Percentiles rank a stretch among this genome's conserved stretches.
Conservation (phyloP, 2,113 vertebrate species). For the Gopherus flavomarginatus region DNA sequence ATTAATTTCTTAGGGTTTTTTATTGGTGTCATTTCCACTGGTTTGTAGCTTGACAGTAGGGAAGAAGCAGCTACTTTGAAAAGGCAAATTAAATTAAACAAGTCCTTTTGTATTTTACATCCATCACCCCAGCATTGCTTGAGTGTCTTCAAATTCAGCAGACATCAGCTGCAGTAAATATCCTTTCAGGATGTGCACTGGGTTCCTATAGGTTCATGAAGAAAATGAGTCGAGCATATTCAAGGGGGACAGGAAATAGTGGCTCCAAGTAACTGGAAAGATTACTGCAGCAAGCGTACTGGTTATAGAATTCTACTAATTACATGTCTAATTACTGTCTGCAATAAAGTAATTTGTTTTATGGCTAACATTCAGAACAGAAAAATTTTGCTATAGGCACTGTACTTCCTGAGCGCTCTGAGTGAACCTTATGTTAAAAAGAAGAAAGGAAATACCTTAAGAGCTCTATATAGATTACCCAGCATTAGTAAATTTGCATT, state of each 20-base stretch:
- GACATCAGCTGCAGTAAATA: conserved; percentile 29
- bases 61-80: conserved; percentile 1
- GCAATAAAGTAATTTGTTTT: conserved; percentile 59
- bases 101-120: not conserved
- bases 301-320: conserved; percentile 28
- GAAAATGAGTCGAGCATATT: conserved; percentile 1
- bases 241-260: conserved; percentile 46
- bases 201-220: conserved; percentile 1
- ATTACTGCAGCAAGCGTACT: conserved; percentile 7
- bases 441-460: not conserved
- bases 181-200: not conserved
- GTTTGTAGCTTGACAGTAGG: not conserved
- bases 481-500: not conserved
- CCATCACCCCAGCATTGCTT: not conserved
- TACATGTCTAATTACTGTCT: conserved; percentile 57
- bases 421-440: not conserved
- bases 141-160: not conserved
- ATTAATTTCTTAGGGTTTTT: not conserved
- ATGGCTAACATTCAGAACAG: conserved; percentile 36
- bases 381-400: conserved; percentile 25
- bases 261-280: conserved; percentile 25
- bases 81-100: conserved; percentile 21
- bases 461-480: not conserved
- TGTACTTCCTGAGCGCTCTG: conserved; percentile 9
- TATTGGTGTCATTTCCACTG: not conserved